phyloP scores from a whole-genome alignment of 2,113 vertebrate species.

The Sturnira hondurensis region DNA sequence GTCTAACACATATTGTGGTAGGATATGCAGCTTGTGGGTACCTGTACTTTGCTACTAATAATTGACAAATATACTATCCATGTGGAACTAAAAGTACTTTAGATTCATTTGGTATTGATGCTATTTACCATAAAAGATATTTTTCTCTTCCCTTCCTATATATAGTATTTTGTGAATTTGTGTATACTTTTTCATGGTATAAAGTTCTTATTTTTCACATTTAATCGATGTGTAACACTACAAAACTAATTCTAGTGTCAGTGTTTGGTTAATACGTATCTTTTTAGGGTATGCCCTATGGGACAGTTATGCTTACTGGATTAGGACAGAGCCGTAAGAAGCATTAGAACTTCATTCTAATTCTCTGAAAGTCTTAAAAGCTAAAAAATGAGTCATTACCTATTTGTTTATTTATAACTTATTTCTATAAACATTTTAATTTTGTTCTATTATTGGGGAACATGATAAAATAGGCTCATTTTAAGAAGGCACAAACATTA shows the following conservation, averaged over 20 bases:
- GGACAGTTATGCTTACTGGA: constrained; percentile 30
- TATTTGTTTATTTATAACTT: constrained; percentile 55
- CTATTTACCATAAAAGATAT: not conserved
- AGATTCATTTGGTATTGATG: not conserved
- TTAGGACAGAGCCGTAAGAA: constrained; percentile 40
- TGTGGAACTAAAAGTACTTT: constrained; percentile 26
- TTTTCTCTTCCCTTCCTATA: not conserved
- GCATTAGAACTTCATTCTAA: constrained; percentile 39
- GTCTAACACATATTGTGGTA: not conserved
- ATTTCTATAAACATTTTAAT: constrained; percentile 59
- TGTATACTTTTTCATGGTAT: constrained; percentile 23
- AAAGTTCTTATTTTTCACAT: constrained; percentile 29
- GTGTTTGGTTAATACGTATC: constrained; percentile 8
- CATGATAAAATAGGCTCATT: constrained; percentile 37
- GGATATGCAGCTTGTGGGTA: not conserved
- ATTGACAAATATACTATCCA: constrained; percentile 12
- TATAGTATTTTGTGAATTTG: not conserved
- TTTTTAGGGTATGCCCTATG: constrained; percentile 20
- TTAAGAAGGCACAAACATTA: constrained; percentile 28
- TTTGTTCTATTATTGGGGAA: constrained; percentile 51
- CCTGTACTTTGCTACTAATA: not conserved
- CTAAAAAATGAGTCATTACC: constrained; percentile 50
- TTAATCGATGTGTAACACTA: constrained; percentile 34
- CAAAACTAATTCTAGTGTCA: constrained; percentile 37
- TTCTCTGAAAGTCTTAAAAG: constrained; percentile 57